Evolutionary conservation across 2,797 vertebrate species (phyloP).

Genomic region (Kryptolebias ocellatus): DNA sequence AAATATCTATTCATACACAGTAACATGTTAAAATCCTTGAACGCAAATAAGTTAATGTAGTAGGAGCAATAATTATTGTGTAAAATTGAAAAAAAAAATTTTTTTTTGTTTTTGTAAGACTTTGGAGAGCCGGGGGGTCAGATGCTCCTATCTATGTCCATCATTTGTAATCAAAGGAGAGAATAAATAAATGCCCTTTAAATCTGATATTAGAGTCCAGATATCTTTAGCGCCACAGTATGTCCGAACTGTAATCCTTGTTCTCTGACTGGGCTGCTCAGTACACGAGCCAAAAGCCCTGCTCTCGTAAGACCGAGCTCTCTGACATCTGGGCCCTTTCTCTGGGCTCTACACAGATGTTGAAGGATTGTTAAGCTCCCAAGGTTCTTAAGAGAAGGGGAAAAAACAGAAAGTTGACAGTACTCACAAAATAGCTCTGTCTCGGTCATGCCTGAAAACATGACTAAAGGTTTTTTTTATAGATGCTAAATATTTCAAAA

Average conservation of each 20-base stretch:
- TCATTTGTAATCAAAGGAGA: neutral
- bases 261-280: constrained; percentile 67
- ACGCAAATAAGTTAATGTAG: too few species aligned
- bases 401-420: constrained; percentile 31
- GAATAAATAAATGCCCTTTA: constrained; percentile 11
- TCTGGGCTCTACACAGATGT: constrained; percentile 73
- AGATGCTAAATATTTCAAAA: neutral
- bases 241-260: constrained; percentile 69
- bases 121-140: neutral
- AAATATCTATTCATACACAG: neutral
- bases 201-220: constrained; percentile 43
- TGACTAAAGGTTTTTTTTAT: constrained; percentile 8
- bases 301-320: constrained; percentile 77
- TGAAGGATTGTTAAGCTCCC: constrained; percentile 71
- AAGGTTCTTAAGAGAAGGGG: constrained; percentile 58
- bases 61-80: too few species aligned
- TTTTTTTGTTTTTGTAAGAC: too few species aligned
- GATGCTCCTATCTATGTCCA: neutral
- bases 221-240: constrained; percentile 48
- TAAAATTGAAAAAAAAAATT: too few species aligned
- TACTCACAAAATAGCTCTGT: constrained; percentile 32
- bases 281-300: constrained; percentile 69
- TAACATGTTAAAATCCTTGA: too few species aligned
- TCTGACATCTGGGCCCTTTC: constrained; percentile 78
- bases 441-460: constrained; percentile 10